Percentiles rank a stretch among this genome's conserved stretches.
These are phyloP conservation scores for Lagenorhynchus albirostris DNA, from an alignment of 2,113 vertebrate genomes.

Conservation along the genomic window DNA sequence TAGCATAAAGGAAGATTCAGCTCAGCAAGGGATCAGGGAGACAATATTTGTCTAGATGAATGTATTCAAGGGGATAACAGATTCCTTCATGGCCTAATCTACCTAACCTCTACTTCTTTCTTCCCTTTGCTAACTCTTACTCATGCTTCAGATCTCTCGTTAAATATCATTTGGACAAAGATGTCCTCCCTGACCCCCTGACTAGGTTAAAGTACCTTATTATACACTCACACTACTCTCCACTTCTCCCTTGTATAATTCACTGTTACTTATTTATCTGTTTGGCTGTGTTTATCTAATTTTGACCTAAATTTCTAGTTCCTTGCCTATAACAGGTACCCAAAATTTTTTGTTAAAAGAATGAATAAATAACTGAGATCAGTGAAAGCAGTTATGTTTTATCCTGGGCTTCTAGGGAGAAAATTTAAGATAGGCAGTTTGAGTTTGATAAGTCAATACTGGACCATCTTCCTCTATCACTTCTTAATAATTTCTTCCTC, in stretches of 20 bases:
- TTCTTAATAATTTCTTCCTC: background rate
- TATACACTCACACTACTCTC: background rate
- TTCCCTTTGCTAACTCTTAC: background rate
- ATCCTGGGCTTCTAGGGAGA: background rate
- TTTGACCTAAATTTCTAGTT: background rate
- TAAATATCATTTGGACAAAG: background rate
- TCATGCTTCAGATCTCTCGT: background rate
- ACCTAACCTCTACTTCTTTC: background rate
- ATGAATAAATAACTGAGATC: background rate
- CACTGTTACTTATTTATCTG: background rate
- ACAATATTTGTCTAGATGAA: constrained; percentile 7
- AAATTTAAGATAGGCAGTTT: background rate
- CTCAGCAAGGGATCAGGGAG: background rate
- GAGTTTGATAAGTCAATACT: background rate
- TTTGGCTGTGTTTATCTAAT: background rate
- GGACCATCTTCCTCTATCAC: background rate
- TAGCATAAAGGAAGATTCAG: background rate
- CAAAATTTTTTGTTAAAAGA: background rate
- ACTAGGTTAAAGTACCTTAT: background rate
- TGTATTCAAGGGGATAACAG: background rate
- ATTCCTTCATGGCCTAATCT: background rate
- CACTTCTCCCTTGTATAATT: background rate
- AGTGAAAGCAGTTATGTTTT: background rate
- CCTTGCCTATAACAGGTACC: background rate
- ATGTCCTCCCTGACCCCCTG: background rate